These are phyloP conservation scores for Leuciscus waleckii DNA, from an alignment of 2,797 vertebrate species.

Conservation along the genomic window DNA sequence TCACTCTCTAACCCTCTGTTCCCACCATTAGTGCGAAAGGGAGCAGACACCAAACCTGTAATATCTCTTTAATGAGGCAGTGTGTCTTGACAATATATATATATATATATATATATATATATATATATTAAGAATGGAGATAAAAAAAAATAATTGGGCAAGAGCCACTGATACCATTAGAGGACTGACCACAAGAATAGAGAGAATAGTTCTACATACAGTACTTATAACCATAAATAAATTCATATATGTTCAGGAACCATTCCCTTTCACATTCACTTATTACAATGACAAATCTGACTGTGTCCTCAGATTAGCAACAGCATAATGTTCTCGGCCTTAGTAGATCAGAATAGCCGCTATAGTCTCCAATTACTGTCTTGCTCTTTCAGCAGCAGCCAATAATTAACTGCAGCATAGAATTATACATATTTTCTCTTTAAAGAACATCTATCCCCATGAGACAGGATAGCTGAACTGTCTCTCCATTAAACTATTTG, in stretches of 20 bases:
- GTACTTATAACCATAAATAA: not conserved
- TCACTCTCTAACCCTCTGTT: constrained; percentile 37
- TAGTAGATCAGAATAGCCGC: constrained; percentile 61
- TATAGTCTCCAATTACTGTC: constrained; percentile 65
- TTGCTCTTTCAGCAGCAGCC: constrained; percentile 60
- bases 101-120: not conserved
- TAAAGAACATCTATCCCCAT: constrained; percentile 65
- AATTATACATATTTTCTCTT: constrained; percentile 67
- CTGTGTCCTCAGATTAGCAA: constrained; percentile 61
- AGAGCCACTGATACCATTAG: not conserved
- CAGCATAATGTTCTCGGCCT: constrained; percentile 56
- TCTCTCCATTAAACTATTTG: constrained; percentile 57
- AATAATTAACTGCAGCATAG: constrained; percentile 66
- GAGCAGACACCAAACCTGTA: not conserved
- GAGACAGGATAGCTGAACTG: constrained; percentile 48
- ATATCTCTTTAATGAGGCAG: constrained; percentile 6
- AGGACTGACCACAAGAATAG: not conserved
- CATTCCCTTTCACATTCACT: constrained; percentile 49
- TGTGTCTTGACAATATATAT: not conserved
- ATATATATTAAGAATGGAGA: constrained; percentile 23
- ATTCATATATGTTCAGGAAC: constrained; percentile 22
- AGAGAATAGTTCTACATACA: not conserved
- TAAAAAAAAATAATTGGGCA: not conserved
- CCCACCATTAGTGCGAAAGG: constrained; percentile 12
- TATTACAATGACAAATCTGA: constrained; percentile 50